A percentile compares a stretch with the other conserved stretches of the same genome.
Evolutionary conservation across 2,113 vertebrate genomes (phyloP).

Genomic region (Empidonax traillii): DNA sequence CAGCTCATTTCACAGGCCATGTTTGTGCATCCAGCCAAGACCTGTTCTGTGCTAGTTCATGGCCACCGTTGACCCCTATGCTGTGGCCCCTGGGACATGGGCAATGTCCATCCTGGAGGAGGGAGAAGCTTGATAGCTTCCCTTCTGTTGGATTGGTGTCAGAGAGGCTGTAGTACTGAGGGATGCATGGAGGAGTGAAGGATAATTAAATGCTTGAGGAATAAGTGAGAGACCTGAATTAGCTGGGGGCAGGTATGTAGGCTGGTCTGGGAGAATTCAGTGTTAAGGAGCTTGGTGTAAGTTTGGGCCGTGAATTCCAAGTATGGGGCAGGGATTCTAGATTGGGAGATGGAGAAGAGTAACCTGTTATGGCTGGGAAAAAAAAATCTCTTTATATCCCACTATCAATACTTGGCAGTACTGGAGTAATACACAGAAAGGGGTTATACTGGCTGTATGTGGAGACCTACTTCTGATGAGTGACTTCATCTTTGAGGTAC

Average conservation of each 20-base stretch:
- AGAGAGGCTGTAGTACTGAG: background rate
- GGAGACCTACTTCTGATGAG: background rate
- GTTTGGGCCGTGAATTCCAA: background rate
- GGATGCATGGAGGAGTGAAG: background rate
- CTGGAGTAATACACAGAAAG: background rate
- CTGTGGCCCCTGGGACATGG: background rate
- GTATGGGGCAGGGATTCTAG: background rate
- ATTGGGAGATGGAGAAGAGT: background rate
- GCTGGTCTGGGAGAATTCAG: background rate
- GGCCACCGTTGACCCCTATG: background rate
- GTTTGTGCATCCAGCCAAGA: background rate
- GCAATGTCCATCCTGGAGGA: background rate
- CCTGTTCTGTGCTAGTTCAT: background rate
- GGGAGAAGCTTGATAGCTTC: background rate
- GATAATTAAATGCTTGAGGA: background rate
- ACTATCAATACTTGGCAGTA: background rate
- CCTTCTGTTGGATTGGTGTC: background rate
- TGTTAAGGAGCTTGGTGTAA: background rate
- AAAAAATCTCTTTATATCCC: background rate
- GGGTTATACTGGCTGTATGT: background rate
- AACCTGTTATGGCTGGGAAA: background rate
- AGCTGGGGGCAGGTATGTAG: accelerated
- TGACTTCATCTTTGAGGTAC: background rate
- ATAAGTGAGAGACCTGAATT: background rate
- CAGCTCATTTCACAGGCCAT: background rate